phyloP scores from a whole-genome alignment of 2,888 invertebrate genomes.

The Uloborus plumipes region DNA sequence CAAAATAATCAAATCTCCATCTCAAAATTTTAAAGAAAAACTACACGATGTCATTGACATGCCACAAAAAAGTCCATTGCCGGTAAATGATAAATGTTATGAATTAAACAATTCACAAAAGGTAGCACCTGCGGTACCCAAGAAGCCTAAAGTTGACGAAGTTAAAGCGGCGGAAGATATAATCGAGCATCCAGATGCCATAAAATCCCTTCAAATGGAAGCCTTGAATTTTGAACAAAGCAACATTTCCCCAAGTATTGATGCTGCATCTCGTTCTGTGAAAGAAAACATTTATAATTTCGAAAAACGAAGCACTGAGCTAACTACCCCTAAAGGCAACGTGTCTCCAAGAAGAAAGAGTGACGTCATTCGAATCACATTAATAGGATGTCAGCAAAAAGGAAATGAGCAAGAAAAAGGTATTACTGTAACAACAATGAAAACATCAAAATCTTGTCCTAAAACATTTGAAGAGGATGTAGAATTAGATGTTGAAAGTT shows the following conservation, averaged over 20 bases:
- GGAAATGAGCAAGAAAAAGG: constrained; percentile 43
- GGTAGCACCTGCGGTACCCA: constrained; percentile 58
- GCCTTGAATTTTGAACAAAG: constrained; percentile 28
- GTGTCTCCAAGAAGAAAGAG: constrained; percentile 55
- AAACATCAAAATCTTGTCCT: constrained; percentile 88
- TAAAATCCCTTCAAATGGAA: constrained; percentile 30
- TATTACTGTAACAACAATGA: constrained; percentile 73
- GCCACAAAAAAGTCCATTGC: constrained; percentile 15
- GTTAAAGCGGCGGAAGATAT: constrained; percentile 26
- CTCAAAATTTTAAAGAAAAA: constrained; percentile 48
- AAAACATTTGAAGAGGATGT: constrained; percentile 77
- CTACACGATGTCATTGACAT: constrained; percentile 16
- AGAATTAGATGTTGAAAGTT: constrained; percentile 85
- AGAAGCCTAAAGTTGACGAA: constrained; percentile 54
- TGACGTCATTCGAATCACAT: constrained; percentile 57
- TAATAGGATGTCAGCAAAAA: constrained; percentile 57
- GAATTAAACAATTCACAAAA: constrained; percentile 36
- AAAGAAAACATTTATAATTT: constrained; percentile 63
- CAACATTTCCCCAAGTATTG: constrained; percentile 44
- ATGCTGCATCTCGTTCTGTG: constrained; percentile 52
- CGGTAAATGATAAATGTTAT: constrained; percentile 22
- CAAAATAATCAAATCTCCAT: constrained; percentile 51
- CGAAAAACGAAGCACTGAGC: constrained; percentile 52
- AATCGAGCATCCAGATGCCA: constrained; percentile 10
- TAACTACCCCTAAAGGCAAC: constrained; percentile 35